Percentiles rank a stretch among this genome's conserved stretches.
Evolutionary conservation across 2,113 vertebrate species (phyloP).

Genomic region (Strigops habroptila): DNA sequence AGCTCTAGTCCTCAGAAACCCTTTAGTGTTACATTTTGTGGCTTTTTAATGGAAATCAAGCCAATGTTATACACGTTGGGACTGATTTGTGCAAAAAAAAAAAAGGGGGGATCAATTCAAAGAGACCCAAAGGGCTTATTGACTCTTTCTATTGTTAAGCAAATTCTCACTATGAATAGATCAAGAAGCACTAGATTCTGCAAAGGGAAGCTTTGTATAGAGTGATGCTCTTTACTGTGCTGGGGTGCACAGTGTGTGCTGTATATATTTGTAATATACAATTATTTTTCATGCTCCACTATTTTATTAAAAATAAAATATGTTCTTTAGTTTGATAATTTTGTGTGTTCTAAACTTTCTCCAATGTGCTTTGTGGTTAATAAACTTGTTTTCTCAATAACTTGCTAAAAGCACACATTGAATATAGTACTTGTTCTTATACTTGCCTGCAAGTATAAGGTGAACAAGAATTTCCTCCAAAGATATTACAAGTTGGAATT

Average conservation of each 20-base stretch:
- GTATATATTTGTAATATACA: constrained; percentile 85
- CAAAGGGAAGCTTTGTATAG: constrained; percentile 78
- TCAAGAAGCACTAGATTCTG: constrained; percentile 81
- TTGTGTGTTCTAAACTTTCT: constrained; percentile 15
- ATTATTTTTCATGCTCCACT: constrained; percentile 78
- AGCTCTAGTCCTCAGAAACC: constrained; percentile 77
- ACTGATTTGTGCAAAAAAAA: constrained; percentile 78
- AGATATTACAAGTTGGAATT: background rate
- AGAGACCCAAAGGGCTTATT: constrained; percentile 77
- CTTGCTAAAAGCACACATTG: constrained; percentile 13
- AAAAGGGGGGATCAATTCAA: constrained; percentile 71
- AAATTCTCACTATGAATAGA: constrained; percentile 84
- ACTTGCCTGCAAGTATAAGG: background rate
- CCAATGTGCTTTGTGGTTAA: constrained; percentile 19
- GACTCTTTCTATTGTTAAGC: constrained; percentile 86
- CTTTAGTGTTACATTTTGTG: constrained; percentile 79
- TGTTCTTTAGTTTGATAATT: constrained; percentile 82
- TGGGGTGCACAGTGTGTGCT: constrained; percentile 53
- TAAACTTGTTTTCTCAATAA: constrained; percentile 13
- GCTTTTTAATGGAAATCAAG: constrained; percentile 92
- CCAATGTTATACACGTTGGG: constrained; percentile 82
- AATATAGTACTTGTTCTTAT: background rate
- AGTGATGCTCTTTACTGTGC: constrained; percentile 67
- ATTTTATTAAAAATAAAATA: constrained; percentile 94
- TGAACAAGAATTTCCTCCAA: background rate